Evolutionary conservation across 2,888 invertebrate species (phyloP).

Genomic region (Cerastis rubricosa): DNA sequence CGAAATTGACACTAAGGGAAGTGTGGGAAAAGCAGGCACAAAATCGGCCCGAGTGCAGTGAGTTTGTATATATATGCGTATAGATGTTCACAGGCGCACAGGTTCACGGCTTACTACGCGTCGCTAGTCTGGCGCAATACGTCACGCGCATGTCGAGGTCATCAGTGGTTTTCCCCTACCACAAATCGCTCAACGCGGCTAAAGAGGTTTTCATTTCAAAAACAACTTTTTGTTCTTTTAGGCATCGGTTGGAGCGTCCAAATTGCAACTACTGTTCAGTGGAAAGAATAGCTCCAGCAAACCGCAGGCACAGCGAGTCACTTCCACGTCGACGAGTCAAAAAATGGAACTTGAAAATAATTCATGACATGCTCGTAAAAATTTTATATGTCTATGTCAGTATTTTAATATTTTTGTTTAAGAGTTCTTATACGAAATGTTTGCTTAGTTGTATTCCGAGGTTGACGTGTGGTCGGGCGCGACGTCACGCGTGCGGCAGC

Average conservation of each 20-base stretch:
- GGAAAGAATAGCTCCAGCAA: slow-evolving; percentile 10
- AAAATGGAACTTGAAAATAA: slow-evolving; percentile 19
- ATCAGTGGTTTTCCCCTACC: too few species aligned
- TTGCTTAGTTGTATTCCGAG: not conserved
- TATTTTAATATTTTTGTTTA: slow-evolving; percentile 8
- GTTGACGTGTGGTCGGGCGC: not conserved
- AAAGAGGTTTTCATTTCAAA: too few species aligned
- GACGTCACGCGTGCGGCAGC: slow-evolving; percentile 62
- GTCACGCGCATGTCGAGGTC: too few species aligned
- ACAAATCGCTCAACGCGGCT: too few species aligned
- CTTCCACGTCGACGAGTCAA: not conserved
- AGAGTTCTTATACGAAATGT: not conserved
- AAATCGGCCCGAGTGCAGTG: too few species aligned
- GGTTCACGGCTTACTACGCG: too few species aligned
- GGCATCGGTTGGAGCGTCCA: slow-evolving; percentile 70
- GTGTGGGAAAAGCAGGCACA: too few species aligned
- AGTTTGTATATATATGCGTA: too few species aligned
- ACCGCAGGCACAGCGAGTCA: slow-evolving; percentile 2
- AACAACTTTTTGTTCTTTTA: slow-evolving; percentile 36
- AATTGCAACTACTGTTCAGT: slow-evolving; percentile 69
- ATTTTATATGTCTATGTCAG: too few species aligned
- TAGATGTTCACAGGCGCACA: too few species aligned
- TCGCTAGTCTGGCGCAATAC: too few species aligned
- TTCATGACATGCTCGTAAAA: not conserved
- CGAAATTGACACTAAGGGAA: too few species aligned